phyloP scores from a whole-genome alignment of 2,888 invertebrate species.

The Diarsia mendica region DNA sequence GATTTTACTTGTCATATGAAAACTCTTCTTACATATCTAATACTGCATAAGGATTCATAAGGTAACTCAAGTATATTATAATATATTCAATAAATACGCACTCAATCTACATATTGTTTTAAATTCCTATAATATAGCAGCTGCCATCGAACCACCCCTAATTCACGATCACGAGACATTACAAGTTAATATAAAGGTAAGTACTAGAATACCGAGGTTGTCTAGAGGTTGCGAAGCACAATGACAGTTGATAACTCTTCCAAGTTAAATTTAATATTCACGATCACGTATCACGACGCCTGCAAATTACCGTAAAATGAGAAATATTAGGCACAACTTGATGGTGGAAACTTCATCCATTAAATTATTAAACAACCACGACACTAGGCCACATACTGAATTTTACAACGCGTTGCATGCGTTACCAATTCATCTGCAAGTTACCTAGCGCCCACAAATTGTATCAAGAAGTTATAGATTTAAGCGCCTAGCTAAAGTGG shows the following conservation, averaged over 20 bases:
- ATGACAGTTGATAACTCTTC: slow-evolving; percentile 46
- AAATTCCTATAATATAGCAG: not conserved
- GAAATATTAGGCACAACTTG: slow-evolving; percentile 7
- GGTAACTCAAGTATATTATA: not conserved
- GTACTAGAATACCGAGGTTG: slow-evolving; percentile 40
- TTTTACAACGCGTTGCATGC: slow-evolving; percentile 9
- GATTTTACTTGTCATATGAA: not conserved
- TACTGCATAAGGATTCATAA: not conserved
- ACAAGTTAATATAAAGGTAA: slow-evolving; percentile 34
- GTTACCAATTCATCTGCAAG: slow-evolving; percentile 26
- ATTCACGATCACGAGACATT: slow-evolving; percentile 16
- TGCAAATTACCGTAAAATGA: slow-evolving; percentile 31
- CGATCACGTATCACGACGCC: slow-evolving; percentile 13
- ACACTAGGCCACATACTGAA: not conserved
- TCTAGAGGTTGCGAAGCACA: slow-evolving; percentile 52
- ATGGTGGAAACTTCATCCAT: not conserved
- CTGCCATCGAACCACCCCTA: slow-evolving; percentile 16
- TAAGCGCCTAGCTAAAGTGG: slow-evolving; percentile 11
- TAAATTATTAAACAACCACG: not conserved
- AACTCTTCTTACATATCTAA: not conserved
- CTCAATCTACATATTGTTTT: not conserved
- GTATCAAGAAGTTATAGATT: slow-evolving; percentile 32
- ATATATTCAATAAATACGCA: not conserved
- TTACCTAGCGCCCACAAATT: slow-evolving; percentile 21
- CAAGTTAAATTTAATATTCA: slow-evolving; percentile 43